These are phyloP conservation scores for Heterochromis multidens DNA, from an alignment of 2,113 vertebrate species.

Conservation along the genomic window DNA sequence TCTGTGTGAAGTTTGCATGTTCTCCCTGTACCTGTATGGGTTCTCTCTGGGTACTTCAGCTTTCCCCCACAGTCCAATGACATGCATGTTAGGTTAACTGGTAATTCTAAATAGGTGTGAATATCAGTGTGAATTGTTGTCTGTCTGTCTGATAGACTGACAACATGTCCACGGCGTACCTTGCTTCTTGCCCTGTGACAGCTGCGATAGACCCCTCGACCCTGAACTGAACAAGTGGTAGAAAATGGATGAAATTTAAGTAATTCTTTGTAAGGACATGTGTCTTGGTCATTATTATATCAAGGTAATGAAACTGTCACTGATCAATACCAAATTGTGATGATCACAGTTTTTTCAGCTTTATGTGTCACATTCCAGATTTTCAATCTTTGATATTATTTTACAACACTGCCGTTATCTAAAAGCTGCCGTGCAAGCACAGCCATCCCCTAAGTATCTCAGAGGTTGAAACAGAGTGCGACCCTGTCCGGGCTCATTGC, in stretches of 20 bases:
- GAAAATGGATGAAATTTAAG: background rate
- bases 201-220: background rate
- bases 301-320: background rate
- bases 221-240: background rate
- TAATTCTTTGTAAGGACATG: background rate
- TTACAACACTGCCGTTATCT: background rate
- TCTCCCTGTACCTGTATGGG: background rate
- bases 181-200: background rate
- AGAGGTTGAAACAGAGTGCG: conserved; percentile 27
- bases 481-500: conserved; percentile 30
- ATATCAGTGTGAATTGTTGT: background rate
- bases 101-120: background rate
- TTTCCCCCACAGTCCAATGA: too few relatives aligned
- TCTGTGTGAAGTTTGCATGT: background rate
- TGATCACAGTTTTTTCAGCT: background rate
- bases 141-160: background rate
- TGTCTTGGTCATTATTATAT: background rate
- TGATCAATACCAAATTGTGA: background rate
- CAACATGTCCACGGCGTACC: background rate
- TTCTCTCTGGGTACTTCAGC: background rate
- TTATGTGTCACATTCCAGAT: background rate
- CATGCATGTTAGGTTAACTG: background rate
- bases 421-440: background rate
- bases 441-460: background rate
- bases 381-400: background rate